Conservation (phyloP, 2,888 invertebrate genomes). For the Leucophenga montana region DNA sequence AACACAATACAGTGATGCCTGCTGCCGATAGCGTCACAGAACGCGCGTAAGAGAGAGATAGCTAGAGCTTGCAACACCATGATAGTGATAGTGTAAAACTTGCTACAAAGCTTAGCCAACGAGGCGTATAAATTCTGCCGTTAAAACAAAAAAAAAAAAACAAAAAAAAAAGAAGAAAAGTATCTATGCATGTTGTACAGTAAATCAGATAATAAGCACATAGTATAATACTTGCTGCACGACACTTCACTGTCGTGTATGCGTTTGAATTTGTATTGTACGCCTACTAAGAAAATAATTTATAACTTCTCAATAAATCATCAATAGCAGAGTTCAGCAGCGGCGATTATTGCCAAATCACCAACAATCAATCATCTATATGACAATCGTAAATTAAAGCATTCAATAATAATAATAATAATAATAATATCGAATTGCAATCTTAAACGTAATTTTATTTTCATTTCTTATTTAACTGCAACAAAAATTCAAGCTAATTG, state of each 20-base stretch:
- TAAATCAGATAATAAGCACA: conserved; percentile 8
- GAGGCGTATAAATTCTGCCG: conserved; percentile 4
- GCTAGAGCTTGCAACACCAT: not conserved
- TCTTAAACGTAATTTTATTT: too few relatives aligned
- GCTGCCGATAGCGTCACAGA: not conserved
- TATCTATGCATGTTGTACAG: not conserved
- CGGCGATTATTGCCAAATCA: too few relatives aligned
- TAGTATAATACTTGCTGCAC: not conserved
- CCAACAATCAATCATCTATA: too few relatives aligned
- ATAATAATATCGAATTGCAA: too few relatives aligned
- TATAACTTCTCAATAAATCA: conserved; percentile 9
- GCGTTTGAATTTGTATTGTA: not conserved
- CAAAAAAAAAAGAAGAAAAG: not conserved
- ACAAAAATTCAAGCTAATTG: too few relatives aligned
- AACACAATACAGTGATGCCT: conserved; percentile 2
- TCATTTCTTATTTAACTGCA: too few relatives aligned
- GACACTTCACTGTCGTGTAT: too few relatives aligned
- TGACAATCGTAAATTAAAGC: too few relatives aligned
- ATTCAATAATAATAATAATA: too few relatives aligned
- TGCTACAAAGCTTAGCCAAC: not conserved
- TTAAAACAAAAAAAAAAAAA: not conserved
- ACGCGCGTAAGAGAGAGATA: not conserved
- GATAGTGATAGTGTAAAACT: too few relatives aligned
- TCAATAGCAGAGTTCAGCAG: not conserved
- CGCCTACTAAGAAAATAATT: too few relatives aligned